phyloP scores from a whole-genome alignment of 2,113 vertebrate genomes.

The Callopanchax toddi region DNA sequence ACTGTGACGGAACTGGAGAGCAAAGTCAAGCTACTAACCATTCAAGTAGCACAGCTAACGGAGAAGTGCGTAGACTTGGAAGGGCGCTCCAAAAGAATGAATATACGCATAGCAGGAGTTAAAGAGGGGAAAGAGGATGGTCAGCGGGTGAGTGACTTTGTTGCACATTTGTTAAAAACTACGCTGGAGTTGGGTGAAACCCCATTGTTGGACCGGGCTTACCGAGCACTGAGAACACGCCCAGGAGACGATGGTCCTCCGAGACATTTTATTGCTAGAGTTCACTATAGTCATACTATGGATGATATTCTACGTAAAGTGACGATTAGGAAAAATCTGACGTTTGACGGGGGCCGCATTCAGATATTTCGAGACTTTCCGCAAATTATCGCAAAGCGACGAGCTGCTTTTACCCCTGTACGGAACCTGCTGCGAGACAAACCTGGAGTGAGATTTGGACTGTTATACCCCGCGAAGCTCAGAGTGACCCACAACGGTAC shows the following conservation, averaged over 20 bases:
- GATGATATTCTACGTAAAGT: not conserved
- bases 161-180: not conserved
- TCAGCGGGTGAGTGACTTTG: not conserved
- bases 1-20: not conserved
- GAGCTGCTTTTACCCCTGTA: too few species aligned
- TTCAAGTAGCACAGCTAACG: not conserved
- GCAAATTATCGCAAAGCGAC: too few species aligned
- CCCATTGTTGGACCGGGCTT: not conserved
- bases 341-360: not conserved
- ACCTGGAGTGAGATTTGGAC: too few species aligned
- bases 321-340: not conserved
- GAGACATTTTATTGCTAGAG: not conserved
- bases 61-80: not conserved
- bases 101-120: not conserved
- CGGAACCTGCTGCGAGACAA: too few species aligned
- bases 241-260: not conserved
- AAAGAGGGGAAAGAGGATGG: not conserved
- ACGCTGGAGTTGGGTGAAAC: not conserved
- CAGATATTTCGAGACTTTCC: too few species aligned
- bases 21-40: not conserved
- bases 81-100: not conserved
- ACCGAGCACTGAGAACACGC: not conserved
- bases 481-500: too few species aligned
- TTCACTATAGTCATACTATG: not conserved
- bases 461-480: too few species aligned